Percentiles rank a stretch among this genome's conserved stretches.
Evolutionary conservation across 2,797 vertebrate genomes (phyloP).

Genomic region (Xenops minutus): DNA sequence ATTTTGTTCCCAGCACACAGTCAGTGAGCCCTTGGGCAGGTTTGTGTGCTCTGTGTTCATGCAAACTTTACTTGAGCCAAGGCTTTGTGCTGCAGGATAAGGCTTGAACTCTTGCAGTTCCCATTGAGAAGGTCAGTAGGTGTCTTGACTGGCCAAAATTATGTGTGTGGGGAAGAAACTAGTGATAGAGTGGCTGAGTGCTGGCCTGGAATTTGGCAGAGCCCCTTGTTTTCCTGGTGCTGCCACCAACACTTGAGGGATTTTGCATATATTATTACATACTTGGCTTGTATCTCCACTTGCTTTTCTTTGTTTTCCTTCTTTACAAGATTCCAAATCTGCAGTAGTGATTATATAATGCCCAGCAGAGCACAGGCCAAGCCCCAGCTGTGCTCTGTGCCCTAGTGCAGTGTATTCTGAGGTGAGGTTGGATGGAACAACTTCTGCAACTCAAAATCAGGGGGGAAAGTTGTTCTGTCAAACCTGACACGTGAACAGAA

Average conservation of each 20-base stretch:
- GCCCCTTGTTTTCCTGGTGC: neutral
- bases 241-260: constrained; percentile 5
- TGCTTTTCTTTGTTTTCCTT: neutral
- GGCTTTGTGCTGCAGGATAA: neutral
- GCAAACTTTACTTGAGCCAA: neutral
- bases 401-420: neutral
- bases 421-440: neutral
- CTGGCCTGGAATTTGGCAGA: constrained; percentile 5
- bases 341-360: neutral
- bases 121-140: neutral
- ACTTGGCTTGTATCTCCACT: neutral
- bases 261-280: neutral
- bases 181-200: neutral
- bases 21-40: neutral
- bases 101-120: neutral
- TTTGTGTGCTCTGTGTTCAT: neutral
- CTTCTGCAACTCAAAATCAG: neutral
- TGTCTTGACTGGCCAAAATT: neutral
- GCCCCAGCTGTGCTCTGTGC: neutral
- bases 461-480: neutral
- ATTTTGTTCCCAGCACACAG: neutral
- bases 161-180: neutral
- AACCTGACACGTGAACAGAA: neutral
- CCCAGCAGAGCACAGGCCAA: neutral
- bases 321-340: neutral